A percentile compares a stretch with the other conserved stretches of the same genome.
These are phyloP conservation scores for Lerema accius DNA, from an alignment of 1,140 invertebrate species.

Conservation along the genomic window DNA sequence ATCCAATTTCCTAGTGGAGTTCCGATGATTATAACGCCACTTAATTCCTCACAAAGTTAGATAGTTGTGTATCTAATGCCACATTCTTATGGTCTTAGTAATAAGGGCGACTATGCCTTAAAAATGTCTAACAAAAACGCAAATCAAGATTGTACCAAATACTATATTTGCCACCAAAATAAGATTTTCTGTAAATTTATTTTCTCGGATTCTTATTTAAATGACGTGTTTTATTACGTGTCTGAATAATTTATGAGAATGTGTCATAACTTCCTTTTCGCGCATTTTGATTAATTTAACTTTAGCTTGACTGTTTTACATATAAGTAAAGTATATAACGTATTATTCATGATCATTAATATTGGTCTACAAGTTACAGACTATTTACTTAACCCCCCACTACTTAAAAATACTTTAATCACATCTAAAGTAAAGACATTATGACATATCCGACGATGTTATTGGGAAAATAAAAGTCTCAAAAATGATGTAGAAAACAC, in stretches of 20 bases:
- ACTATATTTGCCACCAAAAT: slow-evolving; percentile 2
- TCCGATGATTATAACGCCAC: slow-evolving; percentile 17
- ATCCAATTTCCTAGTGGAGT: slow-evolving; percentile 29
- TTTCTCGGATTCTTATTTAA: slow-evolving; percentile 6
- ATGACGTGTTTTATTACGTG: slow-evolving; percentile 8
- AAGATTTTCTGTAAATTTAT: slow-evolving; percentile 3
- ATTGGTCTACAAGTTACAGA: neutral
- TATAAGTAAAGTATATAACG: slow-evolving; percentile 2
- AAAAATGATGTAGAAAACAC: too few species aligned
- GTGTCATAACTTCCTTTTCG: slow-evolving; percentile 18
- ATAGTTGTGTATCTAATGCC: too few species aligned
- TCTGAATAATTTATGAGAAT: slow-evolving; percentile 20
- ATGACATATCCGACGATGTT: too few species aligned
- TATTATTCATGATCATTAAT: slow-evolving; percentile 19
- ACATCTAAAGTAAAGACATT: too few species aligned
- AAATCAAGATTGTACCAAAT: neutral
- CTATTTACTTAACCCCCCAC: too few species aligned
- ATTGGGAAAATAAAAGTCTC: too few species aligned
- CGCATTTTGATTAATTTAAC: slow-evolving; percentile 6
- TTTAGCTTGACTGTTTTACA: neutral
- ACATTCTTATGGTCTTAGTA: too few species aligned
- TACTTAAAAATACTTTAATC: slow-evolving; percentile 4
- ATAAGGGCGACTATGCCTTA: too few species aligned
- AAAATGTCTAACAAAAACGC: neutral
- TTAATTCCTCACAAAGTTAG: too few species aligned